Percentiles rank a stretch among this genome's conserved stretches.
Evolutionary conservation across 2,113 vertebrate species (phyloP).

Genomic region (Hemiprocne comata): DNA sequence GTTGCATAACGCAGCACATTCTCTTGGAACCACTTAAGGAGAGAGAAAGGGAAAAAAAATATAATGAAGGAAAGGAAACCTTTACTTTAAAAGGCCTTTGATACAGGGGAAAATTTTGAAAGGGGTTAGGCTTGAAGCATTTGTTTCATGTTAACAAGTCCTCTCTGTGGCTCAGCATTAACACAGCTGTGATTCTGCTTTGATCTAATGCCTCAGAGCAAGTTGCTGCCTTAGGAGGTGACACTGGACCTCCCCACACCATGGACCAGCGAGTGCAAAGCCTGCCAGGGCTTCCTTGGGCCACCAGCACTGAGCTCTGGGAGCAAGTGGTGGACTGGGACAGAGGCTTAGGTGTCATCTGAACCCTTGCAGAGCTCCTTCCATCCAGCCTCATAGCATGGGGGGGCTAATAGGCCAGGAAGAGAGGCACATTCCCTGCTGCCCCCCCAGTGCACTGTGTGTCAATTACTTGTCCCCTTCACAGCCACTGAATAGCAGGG

Average conservation of each 20-base stretch:
- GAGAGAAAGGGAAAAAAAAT: accelerated
- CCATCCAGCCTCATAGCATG: accelerated
- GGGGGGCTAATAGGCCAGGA: background rate
- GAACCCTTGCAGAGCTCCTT: background rate
- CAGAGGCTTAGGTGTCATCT: accelerated
- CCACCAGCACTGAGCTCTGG: background rate
- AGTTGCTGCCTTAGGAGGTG: background rate
- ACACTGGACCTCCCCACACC: background rate
- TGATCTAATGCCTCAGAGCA: accelerated
- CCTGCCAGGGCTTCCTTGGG: background rate
- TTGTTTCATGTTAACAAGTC: background rate
- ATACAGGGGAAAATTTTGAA: background rate
- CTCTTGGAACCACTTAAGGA: background rate
- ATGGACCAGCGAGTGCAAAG: accelerated
- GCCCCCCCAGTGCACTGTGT: accelerated
- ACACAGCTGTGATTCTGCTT: background rate
- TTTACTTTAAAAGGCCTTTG: background rate
- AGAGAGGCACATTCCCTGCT: background rate
- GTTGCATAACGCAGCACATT: background rate
- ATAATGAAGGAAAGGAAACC: background rate
- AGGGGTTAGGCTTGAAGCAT: background rate
- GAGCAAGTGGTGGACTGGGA: accelerated
- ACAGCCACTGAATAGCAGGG: background rate
- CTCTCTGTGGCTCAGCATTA: background rate
- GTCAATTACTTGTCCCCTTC: background rate